Conservation (phyloP, 2,113 vertebrate species). For the Mustela lutreola region DNA sequence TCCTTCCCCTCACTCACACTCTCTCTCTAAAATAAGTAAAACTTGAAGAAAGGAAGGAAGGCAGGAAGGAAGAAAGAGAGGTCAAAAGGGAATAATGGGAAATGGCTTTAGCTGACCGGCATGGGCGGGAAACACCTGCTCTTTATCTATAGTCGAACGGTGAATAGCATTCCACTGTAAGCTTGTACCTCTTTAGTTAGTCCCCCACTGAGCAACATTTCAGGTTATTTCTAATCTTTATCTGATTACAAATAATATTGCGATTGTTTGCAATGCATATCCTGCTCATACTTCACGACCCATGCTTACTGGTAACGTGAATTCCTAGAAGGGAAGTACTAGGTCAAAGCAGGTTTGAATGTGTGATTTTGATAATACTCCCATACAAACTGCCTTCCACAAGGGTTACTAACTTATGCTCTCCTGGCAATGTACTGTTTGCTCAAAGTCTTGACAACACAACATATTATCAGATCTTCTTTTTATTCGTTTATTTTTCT, state of each 20-base stretch:
- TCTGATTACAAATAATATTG: not conserved
- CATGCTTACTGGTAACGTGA: not conserved
- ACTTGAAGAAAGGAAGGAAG: not conserved
- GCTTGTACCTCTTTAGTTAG: not conserved
- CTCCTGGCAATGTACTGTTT: not conserved
- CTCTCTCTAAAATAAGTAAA: not conserved
- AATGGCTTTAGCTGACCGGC: not conserved
- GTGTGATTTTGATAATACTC: not conserved
- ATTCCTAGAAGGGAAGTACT: not conserved
- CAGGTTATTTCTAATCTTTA: not conserved
- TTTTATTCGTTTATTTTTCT: not conserved
- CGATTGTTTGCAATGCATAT: not conserved
- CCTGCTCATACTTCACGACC: not conserved
- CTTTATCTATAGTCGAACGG: not conserved
- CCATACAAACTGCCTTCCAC: fast-evolving
- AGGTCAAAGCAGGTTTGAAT: not conserved
- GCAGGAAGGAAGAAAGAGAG: no score
- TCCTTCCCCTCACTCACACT: not conserved
- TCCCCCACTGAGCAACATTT: not conserved
- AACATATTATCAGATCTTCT: not conserved
- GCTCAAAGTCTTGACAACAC: not conserved
- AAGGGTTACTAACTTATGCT: not conserved
- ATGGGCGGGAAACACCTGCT: not conserved
- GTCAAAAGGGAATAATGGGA: not conserved
- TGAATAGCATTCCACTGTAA: not conserved